Conservation (phyloP, 2,113 vertebrate genomes). For the Anoplopoma fimbria region DNA sequence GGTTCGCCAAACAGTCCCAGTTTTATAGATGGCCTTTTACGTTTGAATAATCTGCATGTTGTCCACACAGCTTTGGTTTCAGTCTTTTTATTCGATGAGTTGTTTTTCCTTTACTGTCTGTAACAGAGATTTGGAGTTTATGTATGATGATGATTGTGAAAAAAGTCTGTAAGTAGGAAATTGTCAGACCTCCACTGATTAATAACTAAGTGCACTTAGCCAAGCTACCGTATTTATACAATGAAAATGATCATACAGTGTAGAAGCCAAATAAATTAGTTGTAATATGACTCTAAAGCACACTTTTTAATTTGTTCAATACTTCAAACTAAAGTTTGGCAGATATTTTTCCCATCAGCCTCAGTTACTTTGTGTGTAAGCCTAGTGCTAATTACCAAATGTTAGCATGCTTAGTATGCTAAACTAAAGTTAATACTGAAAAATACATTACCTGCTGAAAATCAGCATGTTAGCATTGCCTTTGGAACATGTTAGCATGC, state of each 20-base stretch:
- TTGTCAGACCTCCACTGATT: neutral
- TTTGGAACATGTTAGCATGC: neutral
- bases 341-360: neutral
- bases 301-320: neutral
- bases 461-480: no score
- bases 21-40: constrained; percentile 15
- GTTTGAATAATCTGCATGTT: constrained; percentile 28
- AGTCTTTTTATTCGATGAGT: constrained; percentile 8
- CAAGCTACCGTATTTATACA: neutral
- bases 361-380: neutral
- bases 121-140: neutral
- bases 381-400: neutral
- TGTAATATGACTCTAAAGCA: neutral
- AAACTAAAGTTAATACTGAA: neutral
- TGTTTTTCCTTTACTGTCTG: constrained; percentile 22
- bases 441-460: neutral
- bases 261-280: neutral
- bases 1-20: constrained; percentile 12
- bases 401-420: neutral
- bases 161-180: constrained; percentile 1
- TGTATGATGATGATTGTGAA: neutral
- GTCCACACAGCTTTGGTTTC: constrained; percentile 24
- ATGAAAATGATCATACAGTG: neutral
- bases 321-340: neutral
- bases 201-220: constrained; percentile 1